Evolutionary conservation across 2,113 vertebrate genomes (phyloP), one percentile per base, ranked within the genome.

Genomic region (Pseudopodoces humilis): DNA sequence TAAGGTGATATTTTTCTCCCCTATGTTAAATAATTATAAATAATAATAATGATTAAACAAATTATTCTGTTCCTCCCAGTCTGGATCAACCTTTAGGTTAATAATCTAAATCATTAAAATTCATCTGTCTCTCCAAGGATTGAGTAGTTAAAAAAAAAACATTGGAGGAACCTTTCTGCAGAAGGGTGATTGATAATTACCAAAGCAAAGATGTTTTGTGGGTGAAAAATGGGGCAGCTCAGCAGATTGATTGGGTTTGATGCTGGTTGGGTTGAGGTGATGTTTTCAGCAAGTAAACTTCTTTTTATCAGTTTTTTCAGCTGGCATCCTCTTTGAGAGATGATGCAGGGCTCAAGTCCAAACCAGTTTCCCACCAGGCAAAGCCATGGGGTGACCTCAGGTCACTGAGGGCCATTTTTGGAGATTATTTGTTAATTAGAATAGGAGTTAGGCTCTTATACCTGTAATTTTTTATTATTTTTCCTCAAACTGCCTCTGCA

Each of bases 21-120:
- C 92, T 84, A 97, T 96, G 96, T 98, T 98, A 98, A 98, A 98
- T 98, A 98, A 98, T 98, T 98, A 98, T 97, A 98, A 98, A 98
- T 98, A 98, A 98, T 98, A 97, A 97, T 98, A 98, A 98, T 98
- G 97, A 98, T 98, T 98, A 97, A 97, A 97, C 96, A 97, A 97
- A 97, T 98, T 97, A 97, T 95, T 97, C 96, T 89, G 97, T 98
- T 98, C 97, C 97, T 98, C 96, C 95, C 92, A 86, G 88, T 95
- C 96, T 97, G 68, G 92, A 97, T 97, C 97, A 98, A 98, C 97
- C 98, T 98, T 98, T 98, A 98, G 97, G 97, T 98, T 98, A 98
- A 98, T 98, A 97, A 98, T 96, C 94, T 88, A 95, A 98, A 97
- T 97, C 94, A 97, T 98, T 98, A 98, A 98, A 97, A 97, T 97